Base-by-base conservation (phyloP, 2,797 vertebrate species). In the Atherinosoma microstoma region DNA sequence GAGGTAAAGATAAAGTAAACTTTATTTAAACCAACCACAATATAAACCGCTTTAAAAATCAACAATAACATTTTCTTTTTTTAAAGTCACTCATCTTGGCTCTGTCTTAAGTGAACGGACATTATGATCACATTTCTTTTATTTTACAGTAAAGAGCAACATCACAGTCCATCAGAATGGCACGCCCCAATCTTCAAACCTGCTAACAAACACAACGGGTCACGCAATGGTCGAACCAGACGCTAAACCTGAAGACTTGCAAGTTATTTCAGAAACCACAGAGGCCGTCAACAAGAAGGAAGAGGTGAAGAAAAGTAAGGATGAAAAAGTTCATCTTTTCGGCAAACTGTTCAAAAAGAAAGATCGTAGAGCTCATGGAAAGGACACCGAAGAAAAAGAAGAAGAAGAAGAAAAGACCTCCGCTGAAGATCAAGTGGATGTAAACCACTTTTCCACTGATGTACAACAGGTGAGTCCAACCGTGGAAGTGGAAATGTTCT, bases 341-440 rank as follows among this genome's bases (percentile, higher is more conserved):
- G 92, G 93, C 70, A 97, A 93, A 79, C 71, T 97, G 83, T 97
- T 98, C 88, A 96, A 89, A 82, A 93, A 91, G 83, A 93, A 92
- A 71, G 38, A 47, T 42, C 45, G 60, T 30, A 56, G 60, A 20
- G 45, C 27, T 4, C 93, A 93, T 40, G 42, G 42, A 0, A 57
- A 73, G 58, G 78, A 9, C 20, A 13, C 29, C 22, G 1, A 62
- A 29, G 83, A 79, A 68, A 89, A 81, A 47, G 83, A 80, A 74
- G 88, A 83, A 74, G 88, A 83, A 32, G 83, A 80, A 73, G 88
- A 83, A 32, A 79, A 83, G 32, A 42, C 15, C 0, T 69, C 81
- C 49, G 34, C 15, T 0, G 91, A 75, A n/a, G 83, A 81, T 58
- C 75, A 61, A 49, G 54, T 67, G 0, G 83, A 82, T 68, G 49